Conservation (phyloP, 2,113 vertebrate species). For the Scophthalmus maximus region DNA sequence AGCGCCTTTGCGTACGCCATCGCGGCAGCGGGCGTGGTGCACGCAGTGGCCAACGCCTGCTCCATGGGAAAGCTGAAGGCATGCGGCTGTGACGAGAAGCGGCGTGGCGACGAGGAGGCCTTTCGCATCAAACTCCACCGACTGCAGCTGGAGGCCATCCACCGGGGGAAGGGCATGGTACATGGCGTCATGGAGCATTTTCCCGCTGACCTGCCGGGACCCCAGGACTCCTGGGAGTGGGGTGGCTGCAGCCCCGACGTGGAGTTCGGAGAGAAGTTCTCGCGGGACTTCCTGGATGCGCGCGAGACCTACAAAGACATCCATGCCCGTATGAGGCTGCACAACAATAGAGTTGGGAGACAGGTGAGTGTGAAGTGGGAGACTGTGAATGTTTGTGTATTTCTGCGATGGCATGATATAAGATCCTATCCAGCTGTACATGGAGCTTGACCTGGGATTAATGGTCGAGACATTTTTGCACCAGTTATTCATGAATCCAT, state of each 20-base stretch:
- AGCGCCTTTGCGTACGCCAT: slow-evolving; percentile 97
- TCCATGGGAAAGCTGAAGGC: slow-evolving; percentile 96
- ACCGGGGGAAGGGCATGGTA: slow-evolving; percentile 95
- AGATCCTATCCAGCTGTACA: no score
- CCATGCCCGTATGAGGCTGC: slow-evolving; percentile 97
- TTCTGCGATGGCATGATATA: no score
- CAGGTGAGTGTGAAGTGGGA: slow-evolving; percentile 88
- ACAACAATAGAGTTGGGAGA: slow-evolving; percentile 97
- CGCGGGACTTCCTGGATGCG: slow-evolving; percentile 96
- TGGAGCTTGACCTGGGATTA: no score
- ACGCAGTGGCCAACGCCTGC: slow-evolving; percentile 95
- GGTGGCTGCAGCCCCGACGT: slow-evolving; percentile 98
- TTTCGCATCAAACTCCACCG: slow-evolving; percentile 93
- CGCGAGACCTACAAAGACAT: slow-evolving; percentile 97
- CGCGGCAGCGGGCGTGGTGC: slow-evolving; percentile 92
- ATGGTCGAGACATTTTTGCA: no score
- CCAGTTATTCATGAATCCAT: no score
- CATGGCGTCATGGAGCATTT: slow-evolving; percentile 95
- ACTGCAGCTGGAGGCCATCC: slow-evolving; percentile 95
- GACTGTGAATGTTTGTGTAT: not conserved
- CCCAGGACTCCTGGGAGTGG: slow-evolving; percentile 99
- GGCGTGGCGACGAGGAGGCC: slow-evolving; percentile 93
- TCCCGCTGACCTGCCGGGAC: slow-evolving; percentile 86
- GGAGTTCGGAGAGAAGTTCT: slow-evolving; percentile 98
- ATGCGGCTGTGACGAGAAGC: slow-evolving; percentile 92